These are phyloP conservation scores for Mayetiola destructor DNA, from an alignment of 2,888 invertebrate genomes.

Conservation along the genomic window DNA sequence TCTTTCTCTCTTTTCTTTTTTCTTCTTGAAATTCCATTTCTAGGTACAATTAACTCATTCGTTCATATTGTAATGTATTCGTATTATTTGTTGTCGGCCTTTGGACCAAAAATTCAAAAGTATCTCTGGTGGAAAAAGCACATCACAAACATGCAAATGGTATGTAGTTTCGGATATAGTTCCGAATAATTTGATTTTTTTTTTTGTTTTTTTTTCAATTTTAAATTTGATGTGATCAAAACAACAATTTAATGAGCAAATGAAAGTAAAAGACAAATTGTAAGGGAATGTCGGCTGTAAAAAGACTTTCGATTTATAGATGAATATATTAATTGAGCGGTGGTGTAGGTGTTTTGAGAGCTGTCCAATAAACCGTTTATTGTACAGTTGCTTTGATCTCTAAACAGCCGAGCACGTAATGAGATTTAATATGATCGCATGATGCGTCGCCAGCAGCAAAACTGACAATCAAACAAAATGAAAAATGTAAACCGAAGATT, in stretches of 20 bases:
- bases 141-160: conserved; percentile 82
- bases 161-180: conserved; percentile 33
- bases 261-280: neutral
- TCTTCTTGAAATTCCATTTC: neutral
- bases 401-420: no score
- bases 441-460: no score
- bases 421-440: no score
- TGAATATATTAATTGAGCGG: neutral
- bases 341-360: neutral
- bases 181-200: neutral
- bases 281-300: neutral
- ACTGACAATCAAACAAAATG: no score
- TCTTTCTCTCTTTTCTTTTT: neutral
- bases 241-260: neutral
- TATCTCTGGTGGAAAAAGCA: conserved; percentile 91
- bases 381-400: no score
- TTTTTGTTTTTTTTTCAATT: neutral
- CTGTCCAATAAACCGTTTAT: no score
- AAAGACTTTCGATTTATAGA: neutral
- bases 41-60: conserved; percentile 74
- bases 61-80: conserved; percentile 92
- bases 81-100: conserved; percentile 78
- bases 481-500: no score
- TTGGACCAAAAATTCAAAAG: conserved; percentile 74
- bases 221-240: neutral